Evolutionary conservation across 2,113 vertebrate genomes (phyloP), one percentile per base, ranked within the genome.

Genomic region (Lota lota): DNA sequence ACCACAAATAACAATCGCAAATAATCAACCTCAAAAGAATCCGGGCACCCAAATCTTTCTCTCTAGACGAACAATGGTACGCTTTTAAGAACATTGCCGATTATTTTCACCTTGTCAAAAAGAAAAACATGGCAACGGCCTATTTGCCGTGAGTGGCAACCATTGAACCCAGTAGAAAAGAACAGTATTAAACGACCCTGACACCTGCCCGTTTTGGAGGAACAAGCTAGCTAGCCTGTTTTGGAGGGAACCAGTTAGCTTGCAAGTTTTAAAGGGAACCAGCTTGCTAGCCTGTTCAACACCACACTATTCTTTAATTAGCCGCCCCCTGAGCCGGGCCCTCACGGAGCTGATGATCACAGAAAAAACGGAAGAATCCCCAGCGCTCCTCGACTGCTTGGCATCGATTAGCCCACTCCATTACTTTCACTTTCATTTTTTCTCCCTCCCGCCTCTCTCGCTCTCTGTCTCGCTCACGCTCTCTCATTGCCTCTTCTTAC

Each of bases 341-440:
- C 66, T 70, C 69, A 72, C 77, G 80, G 76, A 81, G 81, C 72
- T 81, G 62, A 66, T 75, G 68, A 66, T 85, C 79, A 59, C 73
- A 66, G 54, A 78, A 81, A 88, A 74, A 61, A 65, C 74, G 81
- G 81, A 76, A 81, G 74, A 78, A 75, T 84, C 83, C 70, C 73
- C 33, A 20, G 10, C 53, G 16, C 53, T 53, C 51, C 28, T 33
- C 28, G 67, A 67, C 78, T 50, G 72, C 76, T 81, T 22, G 59
- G 28, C 80, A 89, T 88, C 73, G 85, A 91, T 90, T 87, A 74
- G 74, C 75, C 84, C 80, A 61, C 79, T 86, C 85, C 69, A 80
- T 85, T 86, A 79, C 79, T 83, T 47, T 82, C 73, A 66, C 64
- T 76, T 82, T 87, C 76, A 76, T 61, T 69, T 77, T 47, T 20